Percentiles rank a stretch among this genome's conserved stretches.
phyloP scores from a whole-genome alignment of 2,113 vertebrate species.

The Phrynosoma platyrhinos region DNA sequence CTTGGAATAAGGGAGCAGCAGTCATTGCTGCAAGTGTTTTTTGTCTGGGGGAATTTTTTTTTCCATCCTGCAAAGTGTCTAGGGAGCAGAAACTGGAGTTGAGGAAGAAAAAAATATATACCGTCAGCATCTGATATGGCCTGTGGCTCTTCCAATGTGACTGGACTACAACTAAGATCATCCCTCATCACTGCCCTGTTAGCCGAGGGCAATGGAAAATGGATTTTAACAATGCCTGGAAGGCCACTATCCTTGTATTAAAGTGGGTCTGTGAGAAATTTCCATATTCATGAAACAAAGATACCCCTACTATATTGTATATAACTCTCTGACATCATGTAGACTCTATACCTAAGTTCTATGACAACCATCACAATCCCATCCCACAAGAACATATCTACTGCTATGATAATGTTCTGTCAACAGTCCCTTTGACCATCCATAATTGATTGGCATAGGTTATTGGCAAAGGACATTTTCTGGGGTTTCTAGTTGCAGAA shows the following conservation, averaged over 20 bases:
- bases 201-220: background rate
- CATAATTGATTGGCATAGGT: background rate
- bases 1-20: background rate
- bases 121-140: background rate
- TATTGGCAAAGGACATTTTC: background rate
- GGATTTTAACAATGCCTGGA: background rate
- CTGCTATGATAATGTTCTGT: background rate
- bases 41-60: background rate
- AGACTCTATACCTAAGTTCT: background rate
- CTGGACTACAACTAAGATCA: background rate
- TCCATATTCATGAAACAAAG: background rate
- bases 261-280: background rate
- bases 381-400: background rate
- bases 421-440: background rate
- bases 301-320: too few species aligned
- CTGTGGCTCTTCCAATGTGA: background rate
- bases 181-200: background rate
- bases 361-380: too few species aligned
- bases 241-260: background rate
- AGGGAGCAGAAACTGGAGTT: too few species aligned
- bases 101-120: background rate
- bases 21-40: background rate
- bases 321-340: background rate
- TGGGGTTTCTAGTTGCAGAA: background rate
- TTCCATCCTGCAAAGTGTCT: background rate